Conservation (phyloP, 1,140 invertebrate species). For the Sipha flava region DNA sequence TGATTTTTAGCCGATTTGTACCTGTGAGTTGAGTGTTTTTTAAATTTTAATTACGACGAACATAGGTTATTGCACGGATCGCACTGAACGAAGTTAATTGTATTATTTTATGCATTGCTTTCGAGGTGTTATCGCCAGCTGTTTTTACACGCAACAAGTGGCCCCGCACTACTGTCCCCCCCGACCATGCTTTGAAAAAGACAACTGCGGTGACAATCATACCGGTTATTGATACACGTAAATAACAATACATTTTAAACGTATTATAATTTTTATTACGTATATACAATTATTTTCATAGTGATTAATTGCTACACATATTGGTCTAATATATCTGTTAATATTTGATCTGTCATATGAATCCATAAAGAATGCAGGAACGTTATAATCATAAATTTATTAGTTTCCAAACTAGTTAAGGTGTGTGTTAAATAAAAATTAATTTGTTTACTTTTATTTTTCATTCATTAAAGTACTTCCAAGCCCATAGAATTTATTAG, state of each 20-base stretch:
- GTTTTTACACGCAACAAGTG: constrained; percentile 7
- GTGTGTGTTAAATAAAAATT: too few relatives aligned
- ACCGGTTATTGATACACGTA: not conserved
- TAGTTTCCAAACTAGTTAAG: too few relatives aligned
- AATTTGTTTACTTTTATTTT: too few relatives aligned
- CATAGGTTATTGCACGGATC: not conserved
- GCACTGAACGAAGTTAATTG: not conserved
- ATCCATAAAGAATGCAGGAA: too few relatives aligned
- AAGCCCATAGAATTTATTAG: too few relatives aligned
- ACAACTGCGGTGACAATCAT: not conserved
- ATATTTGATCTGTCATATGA: too few relatives aligned
- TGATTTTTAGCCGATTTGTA: not conserved
- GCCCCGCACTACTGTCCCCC: not conserved
- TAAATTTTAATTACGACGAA: not conserved
- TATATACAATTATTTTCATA: too few relatives aligned
- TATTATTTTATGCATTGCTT: not conserved
- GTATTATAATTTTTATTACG: not conserved
- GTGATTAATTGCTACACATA: too few relatives aligned
- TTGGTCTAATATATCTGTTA: too few relatives aligned
- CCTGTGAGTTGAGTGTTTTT: not conserved
- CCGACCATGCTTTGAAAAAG: not conserved
- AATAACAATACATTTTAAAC: not conserved
- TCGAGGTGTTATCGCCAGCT: constrained; percentile 28
- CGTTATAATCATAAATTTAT: too few relatives aligned
- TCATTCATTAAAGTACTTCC: too few relatives aligned